A percentile compares a stretch with the other conserved stretches of the same genome.
phyloP scores from a whole-genome alignment of 53 echinoderm and acorn worm genomes.

The Echinarachnius parma region DNA sequence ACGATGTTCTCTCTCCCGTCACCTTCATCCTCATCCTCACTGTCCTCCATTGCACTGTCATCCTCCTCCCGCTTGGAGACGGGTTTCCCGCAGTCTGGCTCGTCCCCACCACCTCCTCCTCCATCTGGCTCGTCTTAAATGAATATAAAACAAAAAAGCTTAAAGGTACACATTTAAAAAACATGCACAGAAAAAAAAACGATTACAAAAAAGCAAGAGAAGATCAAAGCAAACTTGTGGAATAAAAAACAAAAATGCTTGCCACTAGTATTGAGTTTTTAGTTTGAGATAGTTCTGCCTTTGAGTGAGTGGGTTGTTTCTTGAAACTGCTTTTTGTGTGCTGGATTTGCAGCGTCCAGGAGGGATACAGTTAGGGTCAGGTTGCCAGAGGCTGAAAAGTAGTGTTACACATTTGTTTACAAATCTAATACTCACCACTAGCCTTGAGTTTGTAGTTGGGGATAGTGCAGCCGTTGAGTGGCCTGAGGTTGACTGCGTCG shows the following conservation, averaged over 20 bases:
- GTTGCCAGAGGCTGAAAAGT: too few relatives aligned
- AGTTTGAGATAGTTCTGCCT: constrained; percentile 61
- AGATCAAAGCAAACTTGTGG: too few relatives aligned
- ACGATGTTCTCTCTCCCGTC: background rate
- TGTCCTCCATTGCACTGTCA: constrained; percentile 39
- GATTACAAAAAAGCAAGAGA: too few relatives aligned
- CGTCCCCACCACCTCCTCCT: constrained; percentile 2
- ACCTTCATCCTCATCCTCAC: constrained; percentile 37
- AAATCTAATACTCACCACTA: constrained; percentile 55
- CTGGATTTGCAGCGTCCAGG: too few relatives aligned
- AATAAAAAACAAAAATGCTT: too few relatives aligned
- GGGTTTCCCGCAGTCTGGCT: background rate
- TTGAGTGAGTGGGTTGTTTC: constrained; percentile 44
- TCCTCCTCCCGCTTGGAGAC: constrained; percentile 13
- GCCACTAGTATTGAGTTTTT: constrained; percentile 55
- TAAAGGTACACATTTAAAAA: too few relatives aligned
- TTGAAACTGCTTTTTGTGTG: constrained; percentile 46
- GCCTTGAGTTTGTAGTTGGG: constrained; percentile 61
- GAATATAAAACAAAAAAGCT: too few relatives aligned
- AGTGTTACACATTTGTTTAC: too few relatives aligned
- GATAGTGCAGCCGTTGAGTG: constrained; percentile 63
- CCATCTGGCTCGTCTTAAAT: constrained; percentile 31
- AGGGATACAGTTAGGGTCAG: too few relatives aligned
- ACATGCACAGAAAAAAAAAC: too few relatives aligned
- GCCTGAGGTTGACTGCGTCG: too few relatives aligned